phyloP scores from a whole-genome alignment of 2,888 invertebrate genomes.

The Glomeris marginata region DNA sequence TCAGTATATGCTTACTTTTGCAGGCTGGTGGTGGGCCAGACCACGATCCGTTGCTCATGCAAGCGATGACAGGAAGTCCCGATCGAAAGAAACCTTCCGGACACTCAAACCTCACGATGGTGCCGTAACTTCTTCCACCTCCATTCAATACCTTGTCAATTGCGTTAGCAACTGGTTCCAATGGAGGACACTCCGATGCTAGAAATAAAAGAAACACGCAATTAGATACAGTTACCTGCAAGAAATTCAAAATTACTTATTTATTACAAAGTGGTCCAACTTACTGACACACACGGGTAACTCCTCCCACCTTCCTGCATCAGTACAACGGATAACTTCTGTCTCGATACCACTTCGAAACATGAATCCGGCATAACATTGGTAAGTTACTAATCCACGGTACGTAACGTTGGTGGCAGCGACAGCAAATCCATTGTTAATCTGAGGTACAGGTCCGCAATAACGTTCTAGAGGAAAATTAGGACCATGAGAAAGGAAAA shows the following conservation, averaged over 20 bases:
- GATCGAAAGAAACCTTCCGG: slow-evolving; percentile 76
- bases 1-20: slow-evolving; percentile 41
- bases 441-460: slow-evolving; percentile 95
- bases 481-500: neutral
- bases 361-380: slow-evolving; percentile 91
- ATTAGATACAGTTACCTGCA: too few relatives aligned
- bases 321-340: slow-evolving; percentile 74
- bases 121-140: slow-evolving; percentile 81
- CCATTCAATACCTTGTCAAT: slow-evolving; percentile 76
- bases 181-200: slow-evolving; percentile 80
- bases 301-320: slow-evolving; percentile 83
- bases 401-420: slow-evolving; percentile 92
- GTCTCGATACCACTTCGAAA: slow-evolving; percentile 76
- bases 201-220: slow-evolving; percentile 12
- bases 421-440: slow-evolving; percentile 92
- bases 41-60: slow-evolving; percentile 94
- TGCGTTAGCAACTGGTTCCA: slow-evolving; percentile 73
- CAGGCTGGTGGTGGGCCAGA: slow-evolving; percentile 80
- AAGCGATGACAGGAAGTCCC: slow-evolving; percentile 77
- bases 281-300: slow-evolving; percentile 74
- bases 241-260: too few relatives aligned
- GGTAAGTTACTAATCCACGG: slow-evolving; percentile 81
- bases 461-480: slow-evolving; percentile 38
- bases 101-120: slow-evolving; percentile 81
- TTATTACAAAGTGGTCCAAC: slow-evolving; percentile 19